phyloP scores from a whole-genome alignment of 2,797 vertebrate species.

The Anguilla anguilla region DNA sequence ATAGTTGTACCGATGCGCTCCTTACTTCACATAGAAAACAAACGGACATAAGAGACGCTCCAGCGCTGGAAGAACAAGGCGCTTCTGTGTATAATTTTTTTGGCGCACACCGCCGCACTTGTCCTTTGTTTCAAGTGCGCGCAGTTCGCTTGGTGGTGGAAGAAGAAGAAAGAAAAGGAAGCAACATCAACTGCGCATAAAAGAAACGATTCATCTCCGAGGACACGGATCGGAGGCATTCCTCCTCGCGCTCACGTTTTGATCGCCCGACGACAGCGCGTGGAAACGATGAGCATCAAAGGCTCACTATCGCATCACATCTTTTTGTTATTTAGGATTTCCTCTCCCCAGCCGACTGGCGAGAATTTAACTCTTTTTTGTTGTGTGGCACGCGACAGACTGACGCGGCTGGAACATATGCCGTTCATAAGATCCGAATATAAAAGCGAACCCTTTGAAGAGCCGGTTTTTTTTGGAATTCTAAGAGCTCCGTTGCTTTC shows the following conservation, averaged over 20 bases:
- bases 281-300: not conserved
- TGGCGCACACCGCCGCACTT: not conserved
- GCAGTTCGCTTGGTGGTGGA: not conserved
- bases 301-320: not conserved
- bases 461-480: no score
- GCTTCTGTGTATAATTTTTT: not conserved
- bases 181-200: not conserved
- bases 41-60: not conserved
- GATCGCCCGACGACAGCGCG: not conserved
- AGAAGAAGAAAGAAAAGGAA: not conserved
- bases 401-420: not conserved
- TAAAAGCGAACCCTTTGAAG: no score
- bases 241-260: not conserved
- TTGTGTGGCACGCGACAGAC: not conserved
- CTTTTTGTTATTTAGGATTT: not conserved
- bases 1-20: not conserved
- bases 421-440: not conserved
- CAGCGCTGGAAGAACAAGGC: not conserved
- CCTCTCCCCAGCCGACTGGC: not conserved
- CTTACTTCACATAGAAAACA: not conserved
- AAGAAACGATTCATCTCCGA: not conserved
- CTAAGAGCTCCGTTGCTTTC: no score
- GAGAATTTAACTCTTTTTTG: not conserved
- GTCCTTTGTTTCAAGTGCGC: not conserved
- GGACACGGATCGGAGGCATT: not conserved